These are phyloP conservation scores for Biston stratarius DNA, from an alignment of 2,888 invertebrate genomes.

Conservation along the genomic window DNA sequence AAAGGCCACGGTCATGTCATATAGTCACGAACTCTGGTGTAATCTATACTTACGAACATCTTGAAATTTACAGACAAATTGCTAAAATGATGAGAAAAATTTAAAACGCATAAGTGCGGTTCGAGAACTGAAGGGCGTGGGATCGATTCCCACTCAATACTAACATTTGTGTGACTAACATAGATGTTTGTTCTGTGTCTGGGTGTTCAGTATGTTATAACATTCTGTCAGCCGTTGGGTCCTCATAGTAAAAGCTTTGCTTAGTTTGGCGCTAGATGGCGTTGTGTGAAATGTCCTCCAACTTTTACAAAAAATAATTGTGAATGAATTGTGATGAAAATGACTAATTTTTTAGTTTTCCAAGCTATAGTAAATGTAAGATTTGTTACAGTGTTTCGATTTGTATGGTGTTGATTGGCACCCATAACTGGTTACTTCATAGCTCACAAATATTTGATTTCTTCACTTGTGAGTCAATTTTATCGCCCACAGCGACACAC, in stretches of 20 bases:
- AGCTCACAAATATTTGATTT: slow-evolving; percentile 7
- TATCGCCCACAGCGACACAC: slow-evolving; percentile 11
- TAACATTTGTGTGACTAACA: no score
- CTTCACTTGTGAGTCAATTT: slow-evolving; percentile 10
- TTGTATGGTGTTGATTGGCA: slow-evolving; percentile 6
- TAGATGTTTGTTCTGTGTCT: no score
- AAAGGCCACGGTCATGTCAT: slow-evolving; percentile 60
- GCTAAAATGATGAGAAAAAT: slow-evolving; percentile 45
- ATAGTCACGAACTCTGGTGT: slow-evolving; percentile 49
- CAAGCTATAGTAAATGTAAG: background rate
- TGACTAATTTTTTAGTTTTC: no score
- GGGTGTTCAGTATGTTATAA: no score
- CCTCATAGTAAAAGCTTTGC: no score
- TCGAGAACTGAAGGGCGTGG: background rate
- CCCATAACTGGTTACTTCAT: slow-evolving; percentile 14
- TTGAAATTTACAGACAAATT: slow-evolving; percentile 59
- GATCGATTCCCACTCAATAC: no score
- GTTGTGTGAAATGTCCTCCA: no score
- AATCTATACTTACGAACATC: slow-evolving; percentile 41
- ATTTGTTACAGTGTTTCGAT: background rate
- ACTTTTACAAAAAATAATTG: no score
- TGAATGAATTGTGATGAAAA: background rate
- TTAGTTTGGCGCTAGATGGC: no score
- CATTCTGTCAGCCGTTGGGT: no score
- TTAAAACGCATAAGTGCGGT: slow-evolving; percentile 30